Base-by-base conservation (phyloP, 1,140 invertebrate species). In the Diachasmimorpha longicaudata region DNA sequence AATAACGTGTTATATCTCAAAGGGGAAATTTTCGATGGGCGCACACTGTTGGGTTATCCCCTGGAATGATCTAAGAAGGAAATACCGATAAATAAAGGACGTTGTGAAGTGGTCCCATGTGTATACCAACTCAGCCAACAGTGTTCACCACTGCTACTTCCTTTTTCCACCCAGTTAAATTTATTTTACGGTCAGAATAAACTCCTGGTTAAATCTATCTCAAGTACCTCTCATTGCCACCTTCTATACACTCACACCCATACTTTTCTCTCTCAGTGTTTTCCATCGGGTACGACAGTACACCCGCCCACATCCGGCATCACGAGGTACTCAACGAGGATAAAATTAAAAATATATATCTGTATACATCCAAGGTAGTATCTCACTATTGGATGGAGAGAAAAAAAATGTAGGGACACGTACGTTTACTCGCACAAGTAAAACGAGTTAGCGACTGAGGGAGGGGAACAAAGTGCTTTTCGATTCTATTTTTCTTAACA, bases 1-100 rank as follows among this genome's bases (percentile, higher is more conserved):
- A 63, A 63, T 63, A 63, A 63, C 2, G 19, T 11, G 14, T n/a
- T 5, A 63, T 63, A 63, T 63, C 21, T 63, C 23, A 63, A 3
- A 63, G 58, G 23, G 23, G 52, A 23, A 23, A 14, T 31, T 63
- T 25, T 63, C 25, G 37, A 75, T 37, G 74, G 68, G 4, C 23
- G 23, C 39, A 13, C 39, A 42, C 58, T 13, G 23, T 4, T 55
- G 68, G 74, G 10, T 75, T 75, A 75, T 75, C 74, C 74, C 66
- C 19, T 19, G 36, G 74, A 75, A 75, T 75, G 67, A 75, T 75
- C 74, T 75, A 75, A 55, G 74, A 58, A 75, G 68, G 74, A 70
- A 75, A 70, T 75, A 70, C 48, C 74, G 68, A 75, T 75, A 75
- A 75, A 75, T 75, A 75, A 75, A 52, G 48, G 13, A 10, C 48